Evolutionary conservation across 30 jellyfish, hydroid and myxozoan species (phyloP).

Genomic region (Hydra vulgaris): DNA sequence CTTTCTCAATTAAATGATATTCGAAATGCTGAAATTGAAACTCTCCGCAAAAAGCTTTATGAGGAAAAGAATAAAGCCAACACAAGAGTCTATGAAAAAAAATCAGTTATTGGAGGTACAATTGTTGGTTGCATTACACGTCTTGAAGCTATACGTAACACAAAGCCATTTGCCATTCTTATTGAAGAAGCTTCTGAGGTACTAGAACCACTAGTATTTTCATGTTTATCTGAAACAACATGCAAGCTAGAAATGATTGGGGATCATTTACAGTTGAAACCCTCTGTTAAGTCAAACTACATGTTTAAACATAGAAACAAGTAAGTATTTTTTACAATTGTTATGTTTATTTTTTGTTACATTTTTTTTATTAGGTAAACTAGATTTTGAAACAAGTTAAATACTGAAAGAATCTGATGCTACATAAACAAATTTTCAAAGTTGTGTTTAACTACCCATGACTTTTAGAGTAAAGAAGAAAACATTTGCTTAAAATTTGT

Average conservation of each 20-base stretch:
- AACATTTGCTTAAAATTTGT: no score
- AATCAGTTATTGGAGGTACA: constrained; percentile 24
- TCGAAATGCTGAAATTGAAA: not conserved
- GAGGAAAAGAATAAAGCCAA: constrained; percentile 11
- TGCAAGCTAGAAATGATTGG: constrained; percentile 21
- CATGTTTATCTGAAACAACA: constrained; percentile 14
- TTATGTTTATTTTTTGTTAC: no score
- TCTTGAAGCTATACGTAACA: constrained; percentile 11
- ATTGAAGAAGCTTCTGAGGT: constrained; percentile 25
- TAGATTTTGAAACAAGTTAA: no score
- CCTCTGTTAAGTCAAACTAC: constrained; percentile 1
- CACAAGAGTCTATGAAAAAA: constrained; percentile 12
- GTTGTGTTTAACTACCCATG: no score
- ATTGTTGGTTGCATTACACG: constrained; percentile 23
- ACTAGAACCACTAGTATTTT: constrained; percentile 16
- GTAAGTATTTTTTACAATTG: not conserved
- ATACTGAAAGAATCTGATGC: no score
- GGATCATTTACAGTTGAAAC: constrained; percentile 23
- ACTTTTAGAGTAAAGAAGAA: no score
- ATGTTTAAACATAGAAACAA: constrained; percentile 9
- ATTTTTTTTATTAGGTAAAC: no score
- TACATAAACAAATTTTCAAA: no score
- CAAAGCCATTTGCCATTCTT: constrained; percentile 23
- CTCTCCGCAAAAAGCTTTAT: not conserved
- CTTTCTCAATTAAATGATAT: not conserved